Evolutionary conservation across 2,888 invertebrate genomes (phyloP).

Genomic region (Limnephilus lunatus): DNA sequence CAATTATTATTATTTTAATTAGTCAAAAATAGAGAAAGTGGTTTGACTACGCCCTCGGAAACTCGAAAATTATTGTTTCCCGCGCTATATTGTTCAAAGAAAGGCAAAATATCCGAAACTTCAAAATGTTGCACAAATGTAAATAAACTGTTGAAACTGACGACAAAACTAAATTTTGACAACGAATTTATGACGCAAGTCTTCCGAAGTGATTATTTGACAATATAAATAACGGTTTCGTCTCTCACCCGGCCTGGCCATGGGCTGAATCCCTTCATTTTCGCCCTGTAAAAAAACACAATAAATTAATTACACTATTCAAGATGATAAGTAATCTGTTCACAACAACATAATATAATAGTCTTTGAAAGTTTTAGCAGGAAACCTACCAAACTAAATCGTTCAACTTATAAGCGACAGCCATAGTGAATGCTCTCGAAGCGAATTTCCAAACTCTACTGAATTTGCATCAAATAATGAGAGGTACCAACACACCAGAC

Average conservation of each 20-base stretch:
- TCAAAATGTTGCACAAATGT: slow-evolving; percentile 42
- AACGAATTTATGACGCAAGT: background rate
- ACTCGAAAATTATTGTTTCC: slow-evolving; percentile 61
- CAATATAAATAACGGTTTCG: slow-evolving; percentile 68
- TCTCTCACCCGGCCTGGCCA: slow-evolving; percentile 97
- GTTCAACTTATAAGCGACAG: slow-evolving; percentile 71
- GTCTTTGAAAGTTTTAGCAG: slow-evolving; percentile 29
- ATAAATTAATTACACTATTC: slow-evolving; percentile 18
- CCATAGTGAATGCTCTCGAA: slow-evolving; percentile 60
- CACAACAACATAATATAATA: slow-evolving; percentile 1
- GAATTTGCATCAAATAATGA: slow-evolving; percentile 65
- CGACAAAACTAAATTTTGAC: background rate
- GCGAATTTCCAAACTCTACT: slow-evolving; percentile 75
- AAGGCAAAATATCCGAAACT: slow-evolving; percentile 61
- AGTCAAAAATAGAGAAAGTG: background rate
- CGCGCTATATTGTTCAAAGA: slow-evolving; percentile 66
- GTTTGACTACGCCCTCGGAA: slow-evolving; percentile 41
- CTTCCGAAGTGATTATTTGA: slow-evolving; percentile 71
- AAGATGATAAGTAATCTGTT: slow-evolving; percentile 16
- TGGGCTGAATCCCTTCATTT: slow-evolving; percentile 97
- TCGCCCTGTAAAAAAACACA: slow-evolving; percentile 87
- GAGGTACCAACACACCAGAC: slow-evolving; percentile 53
- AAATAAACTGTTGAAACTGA: background rate
- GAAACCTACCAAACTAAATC: slow-evolving; percentile 76
- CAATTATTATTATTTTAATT: background rate